Conservation (phyloP, 2,888 invertebrate species). For the Chymomyza fuscimana region DNA sequence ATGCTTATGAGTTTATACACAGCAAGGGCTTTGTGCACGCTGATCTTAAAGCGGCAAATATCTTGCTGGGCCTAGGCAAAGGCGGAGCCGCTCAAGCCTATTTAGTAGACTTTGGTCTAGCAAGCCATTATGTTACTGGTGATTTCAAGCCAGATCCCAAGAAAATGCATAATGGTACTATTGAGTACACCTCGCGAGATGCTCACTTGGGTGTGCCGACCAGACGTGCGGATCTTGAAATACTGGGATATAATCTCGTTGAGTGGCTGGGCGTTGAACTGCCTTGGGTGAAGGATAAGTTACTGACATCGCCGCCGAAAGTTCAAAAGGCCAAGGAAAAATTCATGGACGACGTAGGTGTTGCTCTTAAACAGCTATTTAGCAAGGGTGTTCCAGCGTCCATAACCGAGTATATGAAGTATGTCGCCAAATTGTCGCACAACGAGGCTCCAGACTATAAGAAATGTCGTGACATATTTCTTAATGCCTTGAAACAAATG, state of each 20-base stretch:
- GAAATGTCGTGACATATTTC: constrained; percentile 85
- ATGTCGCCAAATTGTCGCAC: constrained; percentile 85
- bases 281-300: constrained; percentile 88
- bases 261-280: constrained; percentile 92
- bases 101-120: constrained; percentile 96
- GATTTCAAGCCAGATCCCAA: constrained; percentile 93
- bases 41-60: constrained; percentile 97
- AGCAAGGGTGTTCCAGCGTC: constrained; percentile 80
- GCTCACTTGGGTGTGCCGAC: constrained; percentile 95
- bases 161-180: constrained; percentile 97
- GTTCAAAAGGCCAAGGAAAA: constrained; percentile 87
- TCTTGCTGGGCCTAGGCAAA: constrained; percentile 87
- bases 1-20: constrained; percentile 96
- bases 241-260: constrained; percentile 94
- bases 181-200: constrained; percentile 97
- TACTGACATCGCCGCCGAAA: constrained; percentile 82
- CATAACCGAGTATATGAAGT: constrained; percentile 84
- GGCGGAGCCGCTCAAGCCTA: constrained; percentile 87
- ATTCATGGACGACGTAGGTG: constrained; percentile 82
- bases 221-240: constrained; percentile 95
- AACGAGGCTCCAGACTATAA: constrained; percentile 88
- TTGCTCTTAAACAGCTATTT: constrained; percentile 69
- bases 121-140: constrained; percentile 87
- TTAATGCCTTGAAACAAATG: constrained; percentile 83
- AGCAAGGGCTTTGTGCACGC: constrained; percentile 94